phyloP scores from a whole-genome alignment of 2,888 invertebrate species.

The Linyphia triangularis region DNA sequence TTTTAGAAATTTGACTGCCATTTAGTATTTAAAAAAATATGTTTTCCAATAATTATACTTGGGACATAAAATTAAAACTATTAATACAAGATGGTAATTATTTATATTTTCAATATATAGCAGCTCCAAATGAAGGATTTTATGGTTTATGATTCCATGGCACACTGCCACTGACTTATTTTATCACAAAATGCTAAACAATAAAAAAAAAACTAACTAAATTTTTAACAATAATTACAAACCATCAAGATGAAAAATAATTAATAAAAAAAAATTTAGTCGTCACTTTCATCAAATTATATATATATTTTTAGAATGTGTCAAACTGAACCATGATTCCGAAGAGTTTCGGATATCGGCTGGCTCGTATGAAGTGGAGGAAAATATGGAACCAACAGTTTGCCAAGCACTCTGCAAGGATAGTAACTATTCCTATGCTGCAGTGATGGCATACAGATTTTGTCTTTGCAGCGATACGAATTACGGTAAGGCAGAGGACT shows the following conservation, averaged over 20 bases:
- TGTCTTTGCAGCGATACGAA: constrained; percentile 68
- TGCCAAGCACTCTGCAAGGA: constrained; percentile 49
- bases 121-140: background rate
- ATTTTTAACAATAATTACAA: background rate
- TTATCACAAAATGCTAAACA: background rate
- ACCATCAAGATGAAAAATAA: background rate
- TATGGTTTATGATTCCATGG: background rate
- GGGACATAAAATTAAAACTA: no score
- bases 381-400: background rate
- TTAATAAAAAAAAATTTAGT: background rate
- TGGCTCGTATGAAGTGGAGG: constrained; percentile 19
- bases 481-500: constrained; percentile 33
- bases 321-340: constrained; percentile 31
- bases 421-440: constrained; percentile 54
- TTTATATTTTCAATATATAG: no score
- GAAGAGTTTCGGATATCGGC: constrained; percentile 53
- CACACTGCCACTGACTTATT: background rate
- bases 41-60: no score
- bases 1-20: no score
- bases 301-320: constrained; percentile 42
- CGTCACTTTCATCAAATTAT: background rate
- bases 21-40: no score
- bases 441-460: constrained; percentile 39
- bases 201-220: background rate
- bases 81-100: no score